These are phyloP conservation scores for Chrysogorgia sp. DNA, from an alignment of 92 coral and sea anemone genomes.

Conservation along the genomic window DNA sequence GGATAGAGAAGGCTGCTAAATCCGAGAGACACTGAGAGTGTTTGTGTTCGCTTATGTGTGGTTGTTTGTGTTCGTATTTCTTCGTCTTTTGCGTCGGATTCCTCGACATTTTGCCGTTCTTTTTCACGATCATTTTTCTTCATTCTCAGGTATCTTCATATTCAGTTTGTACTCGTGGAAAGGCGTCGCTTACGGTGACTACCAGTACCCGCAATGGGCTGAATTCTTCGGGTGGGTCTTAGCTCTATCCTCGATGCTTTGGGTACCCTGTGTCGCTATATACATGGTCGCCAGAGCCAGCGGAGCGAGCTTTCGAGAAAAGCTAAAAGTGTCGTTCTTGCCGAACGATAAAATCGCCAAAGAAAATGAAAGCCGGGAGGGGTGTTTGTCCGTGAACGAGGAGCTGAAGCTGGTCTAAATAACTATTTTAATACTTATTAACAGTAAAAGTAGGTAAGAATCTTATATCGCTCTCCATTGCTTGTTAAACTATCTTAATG, in stretches of 20 bases:
- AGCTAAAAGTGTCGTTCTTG: constrained; percentile 56
- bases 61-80: too few relatives aligned
- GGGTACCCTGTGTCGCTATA: constrained; percentile 91
- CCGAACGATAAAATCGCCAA: constrained; percentile 75
- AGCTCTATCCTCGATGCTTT: constrained; percentile 93
- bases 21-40: too few relatives aligned
- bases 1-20: too few relatives aligned
- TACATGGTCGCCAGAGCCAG: constrained; percentile 70
- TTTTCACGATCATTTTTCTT: neutral
- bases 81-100: too few relatives aligned
- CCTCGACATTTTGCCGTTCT: too few relatives aligned
- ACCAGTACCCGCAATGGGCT: constrained; percentile 90
- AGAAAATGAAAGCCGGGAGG: constrained; percentile 80
- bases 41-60: too few relatives aligned
- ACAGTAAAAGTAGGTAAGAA: too few relatives aligned
- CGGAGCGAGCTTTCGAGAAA: constrained; percentile 54
- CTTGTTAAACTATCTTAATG: too few relatives aligned
- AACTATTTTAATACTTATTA: neutral
- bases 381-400: neutral
- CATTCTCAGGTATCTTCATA: constrained; percentile 77
- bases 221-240: constrained; percentile 93
- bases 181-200: constrained; percentile 77
- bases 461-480: too few relatives aligned
- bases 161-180: constrained; percentile 84
- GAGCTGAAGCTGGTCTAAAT: constrained; percentile 22